Evolutionary conservation across 2,797 vertebrate species (phyloP).

Genomic region (Oreonectes daqikongensis): DNA sequence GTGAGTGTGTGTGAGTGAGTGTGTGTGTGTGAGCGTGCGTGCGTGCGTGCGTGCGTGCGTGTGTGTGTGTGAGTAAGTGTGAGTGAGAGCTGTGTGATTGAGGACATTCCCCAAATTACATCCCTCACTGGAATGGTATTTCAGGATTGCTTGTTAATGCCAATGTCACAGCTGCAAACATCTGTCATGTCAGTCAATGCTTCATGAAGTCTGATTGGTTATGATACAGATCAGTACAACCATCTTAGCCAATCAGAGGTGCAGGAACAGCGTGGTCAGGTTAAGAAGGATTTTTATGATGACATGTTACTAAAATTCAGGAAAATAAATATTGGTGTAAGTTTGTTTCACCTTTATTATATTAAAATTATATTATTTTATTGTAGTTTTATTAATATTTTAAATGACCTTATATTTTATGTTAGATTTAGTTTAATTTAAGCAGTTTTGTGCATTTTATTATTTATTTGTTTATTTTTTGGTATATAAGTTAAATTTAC

Average conservation of each 20-base stretch:
- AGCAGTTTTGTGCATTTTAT: no score
- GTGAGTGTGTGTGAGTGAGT: no score
- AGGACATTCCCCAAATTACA: conserved; percentile 19
- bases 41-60: no score
- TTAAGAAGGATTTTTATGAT: not conserved
- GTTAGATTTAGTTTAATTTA: no score
- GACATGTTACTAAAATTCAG: not conserved
- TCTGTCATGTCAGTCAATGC: conserved; percentile 43
- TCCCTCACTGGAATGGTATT: conserved; percentile 64
- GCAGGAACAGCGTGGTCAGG: not conserved
- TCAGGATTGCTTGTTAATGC: conserved; percentile 48
- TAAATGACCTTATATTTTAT: not conserved
- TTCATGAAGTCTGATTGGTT: conserved; percentile 14
- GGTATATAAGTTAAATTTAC: no score
- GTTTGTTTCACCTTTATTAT: no score
- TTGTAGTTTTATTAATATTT: no score
- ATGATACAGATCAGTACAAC: not conserved
- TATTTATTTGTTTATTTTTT: no score
- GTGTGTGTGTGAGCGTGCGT: no score
- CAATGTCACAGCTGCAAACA: conserved; percentile 42
- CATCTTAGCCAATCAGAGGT: conserved; percentile 11
- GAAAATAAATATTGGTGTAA: not conserved
- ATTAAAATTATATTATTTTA: no score
- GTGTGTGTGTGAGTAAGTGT: no score
- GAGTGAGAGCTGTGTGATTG: no score